Conservation (phyloP, 2,113 vertebrate genomes). For the Gorilla gorilla region DNA sequence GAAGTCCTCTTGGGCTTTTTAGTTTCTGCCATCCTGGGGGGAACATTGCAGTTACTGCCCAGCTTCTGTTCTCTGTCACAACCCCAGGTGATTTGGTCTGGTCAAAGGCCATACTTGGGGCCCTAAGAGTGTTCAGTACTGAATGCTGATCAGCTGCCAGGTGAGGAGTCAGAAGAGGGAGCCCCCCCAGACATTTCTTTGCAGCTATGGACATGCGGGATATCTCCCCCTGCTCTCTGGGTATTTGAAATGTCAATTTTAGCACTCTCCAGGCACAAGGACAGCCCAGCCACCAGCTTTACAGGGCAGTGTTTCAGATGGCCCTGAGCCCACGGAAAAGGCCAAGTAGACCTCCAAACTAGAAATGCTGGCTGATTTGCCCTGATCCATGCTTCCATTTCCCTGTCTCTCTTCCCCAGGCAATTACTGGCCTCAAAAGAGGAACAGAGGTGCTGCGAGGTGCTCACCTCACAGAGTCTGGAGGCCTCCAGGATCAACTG, state of each 20-base stretch:
- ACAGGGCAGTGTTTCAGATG: background rate
- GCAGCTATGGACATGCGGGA: background rate
- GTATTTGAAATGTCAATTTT: background rate
- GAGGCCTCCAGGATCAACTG: background rate
- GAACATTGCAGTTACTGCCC: background rate
- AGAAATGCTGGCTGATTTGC: background rate
- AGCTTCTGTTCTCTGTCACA: background rate
- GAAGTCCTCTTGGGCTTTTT: background rate
- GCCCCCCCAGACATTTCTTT: background rate
- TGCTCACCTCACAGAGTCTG: background rate
- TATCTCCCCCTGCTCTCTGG: background rate
- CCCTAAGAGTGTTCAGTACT: background rate
- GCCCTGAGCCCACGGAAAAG: background rate
- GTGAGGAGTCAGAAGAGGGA: background rate
- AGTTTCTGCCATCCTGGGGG: background rate
- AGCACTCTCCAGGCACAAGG: background rate
- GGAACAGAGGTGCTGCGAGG: background rate
- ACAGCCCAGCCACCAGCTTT: background rate
- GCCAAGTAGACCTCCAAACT: background rate
- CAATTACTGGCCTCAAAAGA: background rate
- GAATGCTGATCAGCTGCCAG: background rate
- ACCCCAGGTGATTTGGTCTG: background rate
- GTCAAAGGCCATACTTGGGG: background rate
- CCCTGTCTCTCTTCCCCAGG: background rate
- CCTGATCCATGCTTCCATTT: background rate